phyloP scores from a whole-genome alignment of 2,113 vertebrate genomes.

The Poeciliopsis turrubarensis region DNA sequence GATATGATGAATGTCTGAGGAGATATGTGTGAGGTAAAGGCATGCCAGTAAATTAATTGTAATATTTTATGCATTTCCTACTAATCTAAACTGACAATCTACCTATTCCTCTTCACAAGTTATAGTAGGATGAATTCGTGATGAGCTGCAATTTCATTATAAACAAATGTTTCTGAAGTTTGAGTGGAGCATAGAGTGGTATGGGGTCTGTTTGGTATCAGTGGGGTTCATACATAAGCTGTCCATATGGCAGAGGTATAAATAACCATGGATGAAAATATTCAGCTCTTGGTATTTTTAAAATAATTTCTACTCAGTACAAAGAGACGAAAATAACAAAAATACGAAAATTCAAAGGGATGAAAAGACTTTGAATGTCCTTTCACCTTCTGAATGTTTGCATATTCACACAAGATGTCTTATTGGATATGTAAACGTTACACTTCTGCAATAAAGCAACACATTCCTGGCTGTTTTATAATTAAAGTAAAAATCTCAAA shows the following conservation, averaged over 20 bases:
- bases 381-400: too few relatives aligned
- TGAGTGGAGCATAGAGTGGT: too few relatives aligned
- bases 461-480: background rate
- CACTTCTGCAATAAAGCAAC: background rate
- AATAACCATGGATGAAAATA: background rate
- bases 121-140: background rate
- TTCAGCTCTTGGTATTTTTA: background rate
- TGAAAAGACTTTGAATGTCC: background rate
- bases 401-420: background rate
- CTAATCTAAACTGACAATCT: background rate
- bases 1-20: too few relatives aligned
- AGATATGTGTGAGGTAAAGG: background rate
- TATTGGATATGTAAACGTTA: background rate
- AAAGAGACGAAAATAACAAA: too few relatives aligned
- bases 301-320: too few relatives aligned
- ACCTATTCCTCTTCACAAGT: background rate
- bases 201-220: background rate
- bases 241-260: background rate
- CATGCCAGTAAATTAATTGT: too few relatives aligned
- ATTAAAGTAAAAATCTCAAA: background rate
- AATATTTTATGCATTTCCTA: too few relatives aligned
- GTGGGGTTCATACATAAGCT: background rate
- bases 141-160: background rate
- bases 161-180: background rate
- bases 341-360: too few relatives aligned